phyloP scores from a whole-genome alignment of 2,888 invertebrate genomes.

The Proisotoma minuta region DNA sequence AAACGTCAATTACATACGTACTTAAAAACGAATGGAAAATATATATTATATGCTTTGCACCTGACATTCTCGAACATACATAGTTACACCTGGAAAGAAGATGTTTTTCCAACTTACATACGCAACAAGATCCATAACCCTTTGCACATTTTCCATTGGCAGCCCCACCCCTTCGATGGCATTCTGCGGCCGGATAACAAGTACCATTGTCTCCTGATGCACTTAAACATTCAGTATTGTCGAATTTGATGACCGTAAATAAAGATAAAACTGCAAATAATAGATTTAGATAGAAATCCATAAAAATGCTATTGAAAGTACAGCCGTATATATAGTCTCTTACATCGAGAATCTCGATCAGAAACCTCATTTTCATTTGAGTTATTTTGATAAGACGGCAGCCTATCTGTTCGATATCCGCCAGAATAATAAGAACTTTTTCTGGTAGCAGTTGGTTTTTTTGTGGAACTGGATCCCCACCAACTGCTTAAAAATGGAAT shows the following conservation, averaged over 20 bases:
- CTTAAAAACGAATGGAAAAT: too few species aligned
- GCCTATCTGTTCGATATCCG: background rate
- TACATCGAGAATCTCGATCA: slow-evolving; percentile 33
- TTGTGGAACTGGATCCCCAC: slow-evolving; percentile 25
- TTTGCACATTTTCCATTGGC: slow-evolving; percentile 62
- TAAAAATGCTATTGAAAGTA: background rate
- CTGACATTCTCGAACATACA: too few species aligned
- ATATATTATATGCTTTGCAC: too few species aligned
- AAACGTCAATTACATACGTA: too few species aligned
- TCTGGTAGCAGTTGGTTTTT: background rate
- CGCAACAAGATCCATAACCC: slow-evolving; percentile 70
- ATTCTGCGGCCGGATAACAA: slow-evolving; percentile 69
- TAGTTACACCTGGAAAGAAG: too few species aligned
- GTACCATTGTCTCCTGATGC: slow-evolving; percentile 77
- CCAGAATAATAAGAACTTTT: background rate
- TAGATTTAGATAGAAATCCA: background rate
- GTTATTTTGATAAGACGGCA: background rate
- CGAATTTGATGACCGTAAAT: slow-evolving; percentile 73
- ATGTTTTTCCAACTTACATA: too few species aligned
- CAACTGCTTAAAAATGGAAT: slow-evolving; percentile 43
- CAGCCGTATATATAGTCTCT: slow-evolving; percentile 5
- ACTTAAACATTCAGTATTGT: slow-evolving; percentile 69
- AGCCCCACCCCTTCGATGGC: slow-evolving; percentile 63
- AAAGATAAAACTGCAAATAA: slow-evolving; percentile 66
- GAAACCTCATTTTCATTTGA: slow-evolving; percentile 25